phyloP scores from a whole-genome alignment of 2,888 invertebrate species.

The Bedellia somnulentella region DNA sequence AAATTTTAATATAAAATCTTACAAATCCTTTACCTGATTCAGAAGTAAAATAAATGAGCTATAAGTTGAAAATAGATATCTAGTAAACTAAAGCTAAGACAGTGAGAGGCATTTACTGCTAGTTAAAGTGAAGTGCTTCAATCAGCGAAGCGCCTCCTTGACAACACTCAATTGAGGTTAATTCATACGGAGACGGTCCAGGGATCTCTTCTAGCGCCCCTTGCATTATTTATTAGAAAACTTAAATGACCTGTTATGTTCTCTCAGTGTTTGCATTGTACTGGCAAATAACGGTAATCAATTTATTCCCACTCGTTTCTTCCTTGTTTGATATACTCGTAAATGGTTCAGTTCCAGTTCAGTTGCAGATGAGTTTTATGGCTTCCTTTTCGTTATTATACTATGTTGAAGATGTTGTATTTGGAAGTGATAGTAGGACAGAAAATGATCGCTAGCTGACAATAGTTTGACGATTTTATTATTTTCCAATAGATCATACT shows the following conservation, averaged over 20 bases:
- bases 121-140: conserved; percentile 38
- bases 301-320: conserved; percentile 18
- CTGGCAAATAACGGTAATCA: conserved; percentile 19
- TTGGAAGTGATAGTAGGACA: neutral
- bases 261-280: no score
- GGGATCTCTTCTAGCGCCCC: conserved; percentile 50
- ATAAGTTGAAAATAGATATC: conserved; percentile 6
- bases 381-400: neutral
- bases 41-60: conserved; percentile 5
- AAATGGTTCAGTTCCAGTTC: conserved; percentile 1
- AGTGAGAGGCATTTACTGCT: conserved; percentile 26
- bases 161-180: conserved; percentile 57
- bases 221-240: conserved; percentile 52
- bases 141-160: conserved; percentile 55
- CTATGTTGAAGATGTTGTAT: neutral
- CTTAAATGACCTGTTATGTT: conserved; percentile 37
- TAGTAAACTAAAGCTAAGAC: conserved; percentile 20
- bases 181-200: conserved; percentile 52
- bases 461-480: no score
- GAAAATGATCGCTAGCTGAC: neutral
- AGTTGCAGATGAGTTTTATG: conserved; percentile 5
- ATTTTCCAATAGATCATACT: no score
- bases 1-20: no score
- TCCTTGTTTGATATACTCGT: conserved; percentile 12
- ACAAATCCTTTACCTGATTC: no score